These are phyloP conservation scores for Drosophila nigricruria DNA, from an alignment of 2,888 invertebrate species.

Conservation along the genomic window DNA sequence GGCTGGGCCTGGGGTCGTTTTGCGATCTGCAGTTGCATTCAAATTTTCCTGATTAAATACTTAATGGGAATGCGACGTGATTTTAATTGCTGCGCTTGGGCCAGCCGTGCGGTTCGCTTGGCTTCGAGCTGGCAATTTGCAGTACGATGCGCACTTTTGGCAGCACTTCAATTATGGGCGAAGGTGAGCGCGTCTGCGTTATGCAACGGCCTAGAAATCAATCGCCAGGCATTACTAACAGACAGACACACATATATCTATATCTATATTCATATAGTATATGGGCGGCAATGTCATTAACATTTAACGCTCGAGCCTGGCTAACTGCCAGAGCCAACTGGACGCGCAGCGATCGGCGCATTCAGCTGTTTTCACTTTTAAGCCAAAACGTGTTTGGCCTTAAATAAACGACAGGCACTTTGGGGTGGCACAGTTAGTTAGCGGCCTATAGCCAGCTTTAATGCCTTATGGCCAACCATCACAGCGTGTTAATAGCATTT, in stretches of 20 bases:
- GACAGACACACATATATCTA: not conserved
- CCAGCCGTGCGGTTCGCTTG: conserved; percentile 6
- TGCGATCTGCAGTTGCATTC: conserved; percentile 63
- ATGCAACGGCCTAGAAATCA: conserved; percentile 73
- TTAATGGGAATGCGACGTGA: conserved; percentile 77
- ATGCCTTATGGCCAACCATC: conserved; percentile 4
- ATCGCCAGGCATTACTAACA: conserved; percentile 18
- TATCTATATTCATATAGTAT: not conserved
- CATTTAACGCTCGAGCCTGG: conserved; percentile 48
- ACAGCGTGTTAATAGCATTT: conserved; percentile 16
- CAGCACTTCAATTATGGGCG: conserved; percentile 68
- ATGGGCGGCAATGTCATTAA: conserved; percentile 67
- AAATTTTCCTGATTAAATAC: conserved; percentile 74
- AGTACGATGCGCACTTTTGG: conserved; percentile 50
- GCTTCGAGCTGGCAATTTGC: conserved; percentile 18
- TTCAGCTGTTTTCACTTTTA: conserved; percentile 58
- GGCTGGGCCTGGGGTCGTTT: not conserved
- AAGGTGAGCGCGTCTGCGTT: conserved; percentile 52
- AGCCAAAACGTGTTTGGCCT: conserved; percentile 64
- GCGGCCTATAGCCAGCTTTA: not conserved
- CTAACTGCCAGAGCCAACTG: conserved; percentile 22
- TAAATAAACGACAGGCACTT: conserved; percentile 46
- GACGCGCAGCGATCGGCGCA: conserved; percentile 1
- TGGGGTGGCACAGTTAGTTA: conserved; percentile 23
- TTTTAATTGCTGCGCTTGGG: conserved; percentile 69